These are phyloP conservation scores for Daubentonia madagascariensis DNA, from an alignment of 2,113 vertebrate species.

Conservation along the genomic window DNA sequence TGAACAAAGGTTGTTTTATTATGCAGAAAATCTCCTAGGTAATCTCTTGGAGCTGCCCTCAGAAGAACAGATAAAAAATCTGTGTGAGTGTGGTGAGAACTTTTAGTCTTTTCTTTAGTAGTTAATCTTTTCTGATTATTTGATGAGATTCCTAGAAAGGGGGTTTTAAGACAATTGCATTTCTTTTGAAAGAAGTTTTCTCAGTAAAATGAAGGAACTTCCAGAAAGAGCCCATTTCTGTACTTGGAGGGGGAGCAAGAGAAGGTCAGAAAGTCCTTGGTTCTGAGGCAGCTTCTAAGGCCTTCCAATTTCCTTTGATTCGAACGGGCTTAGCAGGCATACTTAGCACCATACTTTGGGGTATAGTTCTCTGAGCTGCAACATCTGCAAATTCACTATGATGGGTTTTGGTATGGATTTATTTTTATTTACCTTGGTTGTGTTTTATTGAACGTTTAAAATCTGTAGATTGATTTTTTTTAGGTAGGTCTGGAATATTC, in stretches of 20 bases:
- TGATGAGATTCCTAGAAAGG: not conserved
- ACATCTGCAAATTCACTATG: not conserved
- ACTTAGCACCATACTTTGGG: not conserved
- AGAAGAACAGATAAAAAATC: not conserved
- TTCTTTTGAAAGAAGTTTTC: not conserved
- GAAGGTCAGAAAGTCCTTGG: not conserved
- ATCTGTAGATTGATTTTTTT: not conserved
- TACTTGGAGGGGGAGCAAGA: not conserved
- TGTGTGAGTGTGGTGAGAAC: not conserved
- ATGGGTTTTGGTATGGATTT: not conserved
- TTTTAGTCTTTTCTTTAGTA: not conserved
- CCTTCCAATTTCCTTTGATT: not conserved
- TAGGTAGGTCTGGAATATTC: not conserved
- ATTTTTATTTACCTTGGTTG: not conserved
- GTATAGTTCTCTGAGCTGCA: not conserved
- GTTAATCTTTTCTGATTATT: not conserved
- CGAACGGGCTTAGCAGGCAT: not conserved
- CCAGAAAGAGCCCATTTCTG: not conserved
- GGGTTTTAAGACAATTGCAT: not conserved
- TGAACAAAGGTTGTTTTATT: not conserved
- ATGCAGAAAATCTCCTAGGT: not conserved
- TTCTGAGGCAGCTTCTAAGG: not conserved
- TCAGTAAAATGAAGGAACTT: not conserved
- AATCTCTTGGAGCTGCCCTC: not conserved
- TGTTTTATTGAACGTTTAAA: not conserved